Conservation (phyloP, 1,140 invertebrate genomes). For the Xylocopa sonorina region DNA sequence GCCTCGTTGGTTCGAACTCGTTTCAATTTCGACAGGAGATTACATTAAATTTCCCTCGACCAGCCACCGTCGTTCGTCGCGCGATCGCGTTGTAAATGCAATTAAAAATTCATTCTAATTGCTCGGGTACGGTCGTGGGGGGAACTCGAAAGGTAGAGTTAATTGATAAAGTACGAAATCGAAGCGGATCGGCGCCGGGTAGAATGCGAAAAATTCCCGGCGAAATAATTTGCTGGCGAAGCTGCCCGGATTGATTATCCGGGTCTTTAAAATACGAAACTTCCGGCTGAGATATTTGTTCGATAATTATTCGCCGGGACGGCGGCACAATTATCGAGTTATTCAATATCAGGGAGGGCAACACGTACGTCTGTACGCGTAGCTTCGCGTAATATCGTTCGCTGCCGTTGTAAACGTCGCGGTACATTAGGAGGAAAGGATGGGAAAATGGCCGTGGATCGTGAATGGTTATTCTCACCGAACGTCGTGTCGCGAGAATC, state of each 20-base stretch:
- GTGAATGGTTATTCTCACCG: constrained; percentile 13
- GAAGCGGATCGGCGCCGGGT: background rate
- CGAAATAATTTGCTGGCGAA: background rate
- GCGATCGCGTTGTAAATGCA: background rate
- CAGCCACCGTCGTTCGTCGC: background rate
- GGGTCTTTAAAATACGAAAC: background rate
- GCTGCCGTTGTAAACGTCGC: background rate
- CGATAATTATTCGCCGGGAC: background rate
- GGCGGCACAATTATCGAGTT: background rate
- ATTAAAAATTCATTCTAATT: background rate
- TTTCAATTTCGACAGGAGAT: background rate
- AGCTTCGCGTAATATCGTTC: background rate
- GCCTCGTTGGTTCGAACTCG: background rate
- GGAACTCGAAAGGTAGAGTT: background rate
- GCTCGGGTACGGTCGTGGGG: background rate
- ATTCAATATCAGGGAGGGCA: background rate
- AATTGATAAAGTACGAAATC: constrained; percentile 23
- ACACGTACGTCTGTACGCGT: too few relatives aligned
- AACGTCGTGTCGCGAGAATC: constrained; percentile 29
- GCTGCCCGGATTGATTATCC: background rate
- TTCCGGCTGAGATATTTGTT: background rate
- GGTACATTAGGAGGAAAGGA: background rate
- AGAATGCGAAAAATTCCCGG: background rate
- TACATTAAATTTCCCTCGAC: background rate
- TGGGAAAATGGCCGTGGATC: constrained; percentile 9